Evolutionary conservation across 2,113 vertebrate species (phyloP), one percentile per base, ranked within the genome.

Genomic region (Tragulus kanchil): DNA sequence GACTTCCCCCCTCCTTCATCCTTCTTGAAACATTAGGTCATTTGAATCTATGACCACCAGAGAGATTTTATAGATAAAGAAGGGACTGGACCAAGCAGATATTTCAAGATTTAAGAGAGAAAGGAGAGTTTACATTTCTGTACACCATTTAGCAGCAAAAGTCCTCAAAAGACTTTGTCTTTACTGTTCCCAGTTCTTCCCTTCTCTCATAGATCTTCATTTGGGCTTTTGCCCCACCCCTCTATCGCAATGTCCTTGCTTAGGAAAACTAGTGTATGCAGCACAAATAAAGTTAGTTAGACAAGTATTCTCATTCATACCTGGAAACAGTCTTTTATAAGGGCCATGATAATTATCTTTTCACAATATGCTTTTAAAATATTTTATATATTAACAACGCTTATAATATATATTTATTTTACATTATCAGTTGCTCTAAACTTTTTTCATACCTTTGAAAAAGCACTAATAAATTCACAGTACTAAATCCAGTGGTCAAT

Each of bases 11-110:
- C 36, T 36, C 42, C 61, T 50, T 89, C n/a, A n/a, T 84, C 50
- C 48, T 92, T 93, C 36, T 92, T 92, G 73, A 97, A 94, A 90
- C 21, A 61, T 92, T 42, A 90, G n/a, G 8, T 85, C 28, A 89
- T 83, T 96, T 89, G 14, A 83, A 95, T 16, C 73, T 89, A 82
- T 89, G 45, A 86, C 21, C 81, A 84, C 31, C 48, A 82, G 56
- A 89, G n/a, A 96, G 8, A 93, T 52, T 54, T 52, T 84, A 81
- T 13, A 89, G 17, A 83, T 90, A 8, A 90, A 94, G 42, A 75
- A 11, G 67, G 85, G 88, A 50, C 92, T 45, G 4, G 4, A 88
- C 58, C 26, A 92, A 56, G 11, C 69, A 42, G 48, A 61, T 26
- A 78, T 90, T 89, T 95, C 23, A 61, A 84, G 96, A 77, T 86